Conservation (phyloP, 2,888 invertebrate genomes). For the Pseudococcus longispinus region DNA sequence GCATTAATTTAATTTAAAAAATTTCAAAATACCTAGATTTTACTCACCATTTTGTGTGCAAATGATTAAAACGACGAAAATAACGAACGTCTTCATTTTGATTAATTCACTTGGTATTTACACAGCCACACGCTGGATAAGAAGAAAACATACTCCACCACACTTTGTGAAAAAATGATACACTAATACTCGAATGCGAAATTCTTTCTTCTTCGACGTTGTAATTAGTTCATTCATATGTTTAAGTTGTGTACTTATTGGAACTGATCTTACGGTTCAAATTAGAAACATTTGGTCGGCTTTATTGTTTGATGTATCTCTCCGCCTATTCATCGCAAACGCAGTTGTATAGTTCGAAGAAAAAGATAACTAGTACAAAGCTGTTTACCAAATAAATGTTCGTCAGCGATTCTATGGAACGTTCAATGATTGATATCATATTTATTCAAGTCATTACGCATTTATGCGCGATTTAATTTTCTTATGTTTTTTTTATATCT, state of each 20-base stretch:
- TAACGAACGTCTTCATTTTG: not conserved
- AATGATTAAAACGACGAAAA: not conserved
- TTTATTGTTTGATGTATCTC: conserved; percentile 23
- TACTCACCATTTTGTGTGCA: not conserved
- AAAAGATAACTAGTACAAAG: conserved; percentile 10
- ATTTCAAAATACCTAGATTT: not conserved
- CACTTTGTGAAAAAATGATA: not conserved
- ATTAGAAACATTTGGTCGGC: conserved; percentile 37
- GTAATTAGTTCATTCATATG: conserved; percentile 33
- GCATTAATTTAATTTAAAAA: not conserved
- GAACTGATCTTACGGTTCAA: conserved; percentile 21
- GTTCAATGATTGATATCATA: not conserved
- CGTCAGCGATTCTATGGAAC: not conserved
- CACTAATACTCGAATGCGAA: not conserved
- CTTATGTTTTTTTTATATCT: no score
- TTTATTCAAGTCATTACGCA: not conserved
- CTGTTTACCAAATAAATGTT: conserved; percentile 24
- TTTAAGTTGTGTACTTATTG: not conserved
- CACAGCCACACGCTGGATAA: not conserved
- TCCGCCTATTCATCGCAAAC: conserved; percentile 3
- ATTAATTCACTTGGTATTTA: not conserved
- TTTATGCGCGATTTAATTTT: not conserved
- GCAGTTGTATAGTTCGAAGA: not conserved
- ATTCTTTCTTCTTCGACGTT: conserved; percentile 25
- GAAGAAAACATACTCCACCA: not conserved